These are phyloP conservation scores for Dryocosmus kuriphilus DNA, from an alignment of 2,888 invertebrate genomes.

Conservation along the genomic window DNA sequence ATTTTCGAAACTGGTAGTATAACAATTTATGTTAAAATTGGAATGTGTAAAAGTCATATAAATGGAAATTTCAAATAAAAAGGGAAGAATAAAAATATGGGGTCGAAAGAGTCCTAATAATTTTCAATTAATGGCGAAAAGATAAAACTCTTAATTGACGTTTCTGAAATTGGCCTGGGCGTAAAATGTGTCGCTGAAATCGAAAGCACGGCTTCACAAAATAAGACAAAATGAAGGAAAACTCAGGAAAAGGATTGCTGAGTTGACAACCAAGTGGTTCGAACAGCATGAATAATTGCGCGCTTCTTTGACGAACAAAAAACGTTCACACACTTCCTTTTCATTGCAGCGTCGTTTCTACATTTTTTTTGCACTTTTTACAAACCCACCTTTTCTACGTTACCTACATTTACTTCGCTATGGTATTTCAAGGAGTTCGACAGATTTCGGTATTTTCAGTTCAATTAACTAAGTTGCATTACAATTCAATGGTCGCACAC, in stretches of 20 bases:
- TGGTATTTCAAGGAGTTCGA: background rate
- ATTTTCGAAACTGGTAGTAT: background rate
- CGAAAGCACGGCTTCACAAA: background rate
- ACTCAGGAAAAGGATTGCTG: conserved; percentile 1
- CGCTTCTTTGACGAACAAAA: conserved; percentile 17
- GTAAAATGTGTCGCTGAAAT: conserved; percentile 17
- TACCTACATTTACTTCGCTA: background rate
- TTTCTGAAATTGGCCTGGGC: background rate
- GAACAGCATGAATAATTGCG: conserved; percentile 17
- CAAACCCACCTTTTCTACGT: background rate
- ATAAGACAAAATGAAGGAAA: background rate
- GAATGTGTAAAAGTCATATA: no score
- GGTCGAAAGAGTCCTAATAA: background rate
- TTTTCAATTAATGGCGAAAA: background rate
- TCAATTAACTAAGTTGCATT: background rate
- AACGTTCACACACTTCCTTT: conserved; percentile 20
- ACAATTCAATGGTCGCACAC: background rate
- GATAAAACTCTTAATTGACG: background rate
- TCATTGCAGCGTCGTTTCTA: background rate
- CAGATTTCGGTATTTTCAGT: background rate
- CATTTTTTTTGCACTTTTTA: background rate
- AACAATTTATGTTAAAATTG: background rate
- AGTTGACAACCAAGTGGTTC: conserved; percentile 24
- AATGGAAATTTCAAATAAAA: background rate
- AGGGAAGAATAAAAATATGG: background rate